Percentiles rank a stretch among this genome's conserved stretches.
These are phyloP conservation scores for Dryocosmus kuriphilus DNA, from an alignment of 2,888 invertebrate genomes.

Conservation along the genomic window DNA sequence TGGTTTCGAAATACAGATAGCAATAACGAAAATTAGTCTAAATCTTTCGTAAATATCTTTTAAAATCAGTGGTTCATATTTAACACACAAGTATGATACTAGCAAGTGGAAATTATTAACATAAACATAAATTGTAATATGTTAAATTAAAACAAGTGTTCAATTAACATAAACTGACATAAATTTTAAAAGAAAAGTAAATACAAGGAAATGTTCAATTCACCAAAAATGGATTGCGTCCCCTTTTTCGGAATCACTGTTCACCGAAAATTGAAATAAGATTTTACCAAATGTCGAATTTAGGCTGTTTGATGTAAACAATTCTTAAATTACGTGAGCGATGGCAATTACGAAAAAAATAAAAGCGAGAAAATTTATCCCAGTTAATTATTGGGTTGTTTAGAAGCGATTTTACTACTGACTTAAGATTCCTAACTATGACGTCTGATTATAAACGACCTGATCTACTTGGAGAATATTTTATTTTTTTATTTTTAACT, in stretches of 20 bases:
- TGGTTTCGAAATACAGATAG: constrained; percentile 6
- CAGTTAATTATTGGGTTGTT: constrained; percentile 9
- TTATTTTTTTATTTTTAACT: neutral
- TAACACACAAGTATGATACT: neutral
- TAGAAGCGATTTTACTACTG: constrained; percentile 6
- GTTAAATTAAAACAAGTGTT: too few species aligned
- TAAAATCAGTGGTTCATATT: neutral
- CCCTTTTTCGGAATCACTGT: constrained; percentile 14
- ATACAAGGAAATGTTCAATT: neutral
- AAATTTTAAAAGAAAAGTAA: neutral
- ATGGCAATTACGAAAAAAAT: neutral
- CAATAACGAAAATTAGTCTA: constrained; percentile 1
- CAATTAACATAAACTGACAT: neutral
- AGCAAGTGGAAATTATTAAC: neutral
- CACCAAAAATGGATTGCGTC: neutral
- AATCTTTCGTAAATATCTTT: neutral
- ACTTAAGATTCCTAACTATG: neutral
- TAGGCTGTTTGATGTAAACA: neutral
- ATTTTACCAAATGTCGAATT: neutral
- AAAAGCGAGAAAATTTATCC: neutral
- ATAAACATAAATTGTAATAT: too few species aligned
- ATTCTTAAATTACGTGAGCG: too few species aligned
- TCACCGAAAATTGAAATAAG: neutral
- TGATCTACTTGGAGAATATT: neutral
- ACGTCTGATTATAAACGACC: neutral